These are phyloP conservation scores for Hylaeus volcanicus DNA, from an alignment of 1,140 invertebrate species.

Conservation along the genomic window DNA sequence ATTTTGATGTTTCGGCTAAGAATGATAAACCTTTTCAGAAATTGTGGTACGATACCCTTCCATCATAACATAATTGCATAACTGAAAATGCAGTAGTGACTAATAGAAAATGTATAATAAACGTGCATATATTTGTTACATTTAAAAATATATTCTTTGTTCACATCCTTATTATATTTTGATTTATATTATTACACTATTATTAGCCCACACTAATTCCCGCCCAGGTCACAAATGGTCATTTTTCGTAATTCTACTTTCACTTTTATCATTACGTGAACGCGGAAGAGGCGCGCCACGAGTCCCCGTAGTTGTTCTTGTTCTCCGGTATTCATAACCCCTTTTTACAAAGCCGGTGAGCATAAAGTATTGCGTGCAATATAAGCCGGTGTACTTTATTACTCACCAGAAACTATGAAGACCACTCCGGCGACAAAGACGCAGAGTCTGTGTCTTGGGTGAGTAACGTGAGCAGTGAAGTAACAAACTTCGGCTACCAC, in stretches of 20 bases:
- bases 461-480: slow-evolving; percentile 82
- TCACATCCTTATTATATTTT: too few species aligned
- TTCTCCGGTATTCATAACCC: neutral
- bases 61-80: too few species aligned
- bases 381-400: slow-evolving; percentile 17
- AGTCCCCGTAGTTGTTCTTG: neutral
- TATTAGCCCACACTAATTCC: too few species aligned
- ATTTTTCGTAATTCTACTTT: neutral
- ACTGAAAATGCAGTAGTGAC: too few species aligned
- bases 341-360: neutral
- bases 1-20: too few species aligned
- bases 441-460: slow-evolving; percentile 81
- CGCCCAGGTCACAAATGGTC: too few species aligned
- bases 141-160: too few species aligned
- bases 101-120: too few species aligned
- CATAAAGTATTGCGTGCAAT: neutral
- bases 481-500: slow-evolving; percentile 84
- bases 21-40: too few species aligned
- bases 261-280: neutral
- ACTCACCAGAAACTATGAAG: slow-evolving; percentile 79
- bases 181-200: too few species aligned
- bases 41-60: too few species aligned
- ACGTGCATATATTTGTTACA: too few species aligned
- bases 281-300: neutral
- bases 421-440: slow-evolving; percentile 85